A percentile compares a stretch with the other conserved stretches of the same genome.
Evolutionary conservation across 2,888 invertebrate species (phyloP).

Genomic region (Torymus tubicola): DNA sequence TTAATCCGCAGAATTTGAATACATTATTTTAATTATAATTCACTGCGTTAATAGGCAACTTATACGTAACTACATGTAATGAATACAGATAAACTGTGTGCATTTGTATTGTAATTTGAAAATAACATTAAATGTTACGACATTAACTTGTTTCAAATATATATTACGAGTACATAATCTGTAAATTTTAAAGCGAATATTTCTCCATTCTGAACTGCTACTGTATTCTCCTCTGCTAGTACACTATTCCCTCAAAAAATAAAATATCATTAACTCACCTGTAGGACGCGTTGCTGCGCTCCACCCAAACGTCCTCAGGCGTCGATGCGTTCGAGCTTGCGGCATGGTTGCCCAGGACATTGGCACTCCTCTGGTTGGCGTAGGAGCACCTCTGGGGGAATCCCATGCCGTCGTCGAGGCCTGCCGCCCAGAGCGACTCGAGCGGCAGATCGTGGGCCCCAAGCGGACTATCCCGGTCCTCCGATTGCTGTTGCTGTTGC

Average conservation of each 20-base stretch:
- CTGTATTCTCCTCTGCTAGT: too few species aligned
- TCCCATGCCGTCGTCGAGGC: conserved; percentile 74
- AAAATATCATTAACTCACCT: conserved; percentile 61
- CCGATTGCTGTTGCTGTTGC: conserved; percentile 29
- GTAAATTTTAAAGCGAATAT: too few species aligned
- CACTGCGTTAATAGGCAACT: too few species aligned
- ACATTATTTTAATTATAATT: too few species aligned
- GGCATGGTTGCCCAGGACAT: conserved; percentile 29
- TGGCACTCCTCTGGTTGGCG: conserved; percentile 67
- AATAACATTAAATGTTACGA: too few species aligned
- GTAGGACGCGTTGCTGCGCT: conserved; percentile 67
- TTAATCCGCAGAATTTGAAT: too few species aligned
- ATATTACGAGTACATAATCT: too few species aligned
- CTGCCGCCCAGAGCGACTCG: conserved; percentile 75
- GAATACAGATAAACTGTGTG: too few species aligned
- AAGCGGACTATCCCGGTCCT: conserved; percentile 60
- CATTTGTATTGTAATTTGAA: too few species aligned
- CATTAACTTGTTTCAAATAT: too few species aligned
- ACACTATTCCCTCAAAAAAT: neutral
- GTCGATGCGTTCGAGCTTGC: conserved; percentile 61
- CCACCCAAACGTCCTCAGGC: conserved; percentile 69
- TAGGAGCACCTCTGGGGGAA: conserved; percentile 72
- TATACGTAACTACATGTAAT: too few species aligned
- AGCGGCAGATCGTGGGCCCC: conserved; percentile 70
- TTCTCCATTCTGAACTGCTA: too few species aligned